phyloP scores from a whole-genome alignment of 2,113 vertebrate species.

The Oreochromis niloticus region DNA sequence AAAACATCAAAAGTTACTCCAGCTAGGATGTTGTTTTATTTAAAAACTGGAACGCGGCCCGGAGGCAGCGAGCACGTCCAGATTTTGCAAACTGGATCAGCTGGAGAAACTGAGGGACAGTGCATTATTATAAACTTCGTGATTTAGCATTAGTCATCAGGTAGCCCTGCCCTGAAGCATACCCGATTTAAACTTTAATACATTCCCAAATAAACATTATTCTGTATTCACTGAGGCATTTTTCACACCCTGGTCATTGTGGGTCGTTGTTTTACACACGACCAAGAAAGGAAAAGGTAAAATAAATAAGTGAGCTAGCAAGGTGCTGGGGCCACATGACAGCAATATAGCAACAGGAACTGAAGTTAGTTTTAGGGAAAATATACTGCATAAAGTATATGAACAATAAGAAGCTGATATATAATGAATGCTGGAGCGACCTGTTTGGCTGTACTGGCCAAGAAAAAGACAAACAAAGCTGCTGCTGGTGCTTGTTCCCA shows the following conservation, averaged over 20 bases:
- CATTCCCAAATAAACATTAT: not conserved
- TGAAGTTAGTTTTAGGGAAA: not conserved
- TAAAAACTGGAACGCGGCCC: not conserved
- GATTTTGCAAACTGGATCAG: not conserved
- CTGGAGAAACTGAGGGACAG: not conserved
- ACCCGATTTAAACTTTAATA: not conserved
- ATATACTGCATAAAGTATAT: not conserved
- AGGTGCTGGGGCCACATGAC: not conserved
- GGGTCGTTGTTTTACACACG: not conserved
- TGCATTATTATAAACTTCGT: not conserved
- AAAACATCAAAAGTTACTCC: not conserved
- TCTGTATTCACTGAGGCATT: not conserved
- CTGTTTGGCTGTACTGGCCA: not conserved
- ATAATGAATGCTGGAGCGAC: not conserved
- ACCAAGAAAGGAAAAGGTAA: fast-evolving
- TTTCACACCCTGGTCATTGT: not conserved
- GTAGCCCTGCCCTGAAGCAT: not conserved
- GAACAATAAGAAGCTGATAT: not conserved
- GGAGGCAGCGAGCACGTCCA: not conserved
- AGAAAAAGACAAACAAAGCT: not conserved
- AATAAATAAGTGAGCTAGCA: not conserved
- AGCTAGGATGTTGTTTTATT: not conserved
- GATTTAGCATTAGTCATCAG: not conserved
- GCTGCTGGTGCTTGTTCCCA: not conserved
- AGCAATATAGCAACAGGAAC: not conserved